These are phyloP conservation scores for Mylabris sibirica DNA, from an alignment of 2,888 invertebrate species.

Conservation along the genomic window DNA sequence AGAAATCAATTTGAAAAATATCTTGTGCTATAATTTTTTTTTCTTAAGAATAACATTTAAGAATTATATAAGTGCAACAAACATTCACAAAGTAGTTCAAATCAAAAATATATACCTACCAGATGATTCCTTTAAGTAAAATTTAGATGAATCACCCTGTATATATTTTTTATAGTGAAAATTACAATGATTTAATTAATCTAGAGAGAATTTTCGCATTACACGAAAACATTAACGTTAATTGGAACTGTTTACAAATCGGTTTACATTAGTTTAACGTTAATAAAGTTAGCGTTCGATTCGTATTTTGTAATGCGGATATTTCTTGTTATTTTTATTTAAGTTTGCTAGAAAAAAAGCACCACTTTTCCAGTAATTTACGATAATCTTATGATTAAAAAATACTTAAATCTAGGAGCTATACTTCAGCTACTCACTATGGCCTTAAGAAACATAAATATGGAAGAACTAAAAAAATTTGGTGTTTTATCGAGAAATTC, in stretches of 20 bases:
- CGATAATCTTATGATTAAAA: neutral
- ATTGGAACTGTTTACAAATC: too few species aligned
- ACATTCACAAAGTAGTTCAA: neutral
- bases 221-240: too few species aligned
- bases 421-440: too few species aligned
- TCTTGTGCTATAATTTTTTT: neutral
- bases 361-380: neutral
- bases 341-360: neutral
- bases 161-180: too few species aligned
- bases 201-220: too few species aligned
- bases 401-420: neutral
- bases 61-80: neutral
- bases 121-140: neutral
- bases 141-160: neutral
- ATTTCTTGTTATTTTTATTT: too few species aligned
- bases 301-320: too few species aligned
- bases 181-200: too few species aligned
- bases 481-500: conserved; percentile 19
- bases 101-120: neutral
- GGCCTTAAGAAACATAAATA: neutral
- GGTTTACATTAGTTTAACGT: too few species aligned
- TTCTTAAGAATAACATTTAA: neutral
- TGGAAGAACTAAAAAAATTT: conserved; percentile 31
- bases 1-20: neutral
- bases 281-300: too few species aligned